These are phyloP conservation scores for Callospermophilus lateralis DNA, from an alignment of 2,113 vertebrate genomes.

Conservation along the genomic window DNA sequence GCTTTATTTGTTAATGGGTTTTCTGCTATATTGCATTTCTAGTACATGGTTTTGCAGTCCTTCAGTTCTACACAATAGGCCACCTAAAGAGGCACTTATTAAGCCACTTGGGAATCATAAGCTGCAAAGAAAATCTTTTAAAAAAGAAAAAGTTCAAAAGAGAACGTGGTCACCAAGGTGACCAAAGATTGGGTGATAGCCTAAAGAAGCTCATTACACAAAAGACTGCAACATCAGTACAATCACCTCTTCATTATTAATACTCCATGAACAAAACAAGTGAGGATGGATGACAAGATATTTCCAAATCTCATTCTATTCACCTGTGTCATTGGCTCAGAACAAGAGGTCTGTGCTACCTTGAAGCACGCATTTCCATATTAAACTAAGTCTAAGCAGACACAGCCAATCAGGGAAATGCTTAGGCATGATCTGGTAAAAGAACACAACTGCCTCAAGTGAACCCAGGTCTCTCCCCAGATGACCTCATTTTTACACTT, in stretches of 20 bases:
- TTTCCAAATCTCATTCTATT: slow-evolving; percentile 37
- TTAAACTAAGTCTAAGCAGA: background rate
- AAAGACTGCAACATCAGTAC: slow-evolving; percentile 20
- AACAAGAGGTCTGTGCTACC: background rate
- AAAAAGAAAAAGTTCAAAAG: slow-evolving; percentile 45
- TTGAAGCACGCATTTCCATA: slow-evolving; percentile 20
- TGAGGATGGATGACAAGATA: slow-evolving; percentile 20
- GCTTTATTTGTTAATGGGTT: slow-evolving; percentile 49
- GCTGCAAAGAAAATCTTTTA: slow-evolving; percentile 53
- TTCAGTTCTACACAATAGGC: slow-evolving; percentile 21
- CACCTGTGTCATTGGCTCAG: background rate
- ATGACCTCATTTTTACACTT: background rate
- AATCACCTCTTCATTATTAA: slow-evolving; percentile 21
- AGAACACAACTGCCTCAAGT: background rate
- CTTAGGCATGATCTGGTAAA: background rate
- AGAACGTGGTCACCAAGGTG: slow-evolving; percentile 65
- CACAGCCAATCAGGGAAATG: background rate
- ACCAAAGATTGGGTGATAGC: slow-evolving; percentile 24
- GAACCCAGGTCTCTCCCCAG: background rate
- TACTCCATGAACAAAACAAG: slow-evolving; percentile 39
- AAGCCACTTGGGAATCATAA: slow-evolving; percentile 71
- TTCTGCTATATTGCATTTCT: slow-evolving; percentile 37
- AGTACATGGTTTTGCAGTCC: slow-evolving; percentile 49
- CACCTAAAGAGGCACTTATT: slow-evolving; percentile 50
- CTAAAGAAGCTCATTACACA: slow-evolving; percentile 35